Conservation (phyloP, 2,888 invertebrate genomes). For the Antitype chi region DNA sequence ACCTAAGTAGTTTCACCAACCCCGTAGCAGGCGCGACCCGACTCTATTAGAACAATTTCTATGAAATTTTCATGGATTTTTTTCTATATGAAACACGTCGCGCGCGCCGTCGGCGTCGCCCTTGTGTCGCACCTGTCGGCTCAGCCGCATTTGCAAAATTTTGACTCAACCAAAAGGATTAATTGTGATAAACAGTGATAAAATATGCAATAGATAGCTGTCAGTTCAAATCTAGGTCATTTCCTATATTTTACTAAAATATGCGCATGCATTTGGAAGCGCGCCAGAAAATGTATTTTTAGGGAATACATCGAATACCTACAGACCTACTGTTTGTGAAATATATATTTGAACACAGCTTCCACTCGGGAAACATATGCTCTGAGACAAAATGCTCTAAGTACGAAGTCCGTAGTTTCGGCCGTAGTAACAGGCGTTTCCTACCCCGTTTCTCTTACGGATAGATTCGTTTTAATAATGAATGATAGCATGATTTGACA, state of each 20-base stretch:
- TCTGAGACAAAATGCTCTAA: not conserved
- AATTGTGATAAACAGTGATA: not conserved
- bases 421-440: no score
- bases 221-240: constrained; percentile 10
- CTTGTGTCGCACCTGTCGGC: no score
- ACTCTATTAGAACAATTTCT: no score
- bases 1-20: no score
- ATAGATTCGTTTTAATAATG: no score
- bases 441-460: no score
- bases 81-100: no score
- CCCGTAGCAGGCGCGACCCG: no score
- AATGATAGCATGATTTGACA: no score
- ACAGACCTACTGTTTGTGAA: not conserved
- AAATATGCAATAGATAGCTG: not conserved
- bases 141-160: not conserved
- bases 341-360: not conserved
- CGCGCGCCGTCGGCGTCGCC: no score
- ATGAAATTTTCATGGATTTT: no score
- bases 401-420: no score
- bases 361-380: not conserved
- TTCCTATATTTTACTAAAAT: constrained; percentile 16
- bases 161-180: not conserved
- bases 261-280: constrained; percentile 14
- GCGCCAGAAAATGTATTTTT: constrained; percentile 16
- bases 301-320: not conserved